Evolutionary conservation across 1,140 invertebrate genomes (phyloP).

Genomic region (Dryas iulia): DNA sequence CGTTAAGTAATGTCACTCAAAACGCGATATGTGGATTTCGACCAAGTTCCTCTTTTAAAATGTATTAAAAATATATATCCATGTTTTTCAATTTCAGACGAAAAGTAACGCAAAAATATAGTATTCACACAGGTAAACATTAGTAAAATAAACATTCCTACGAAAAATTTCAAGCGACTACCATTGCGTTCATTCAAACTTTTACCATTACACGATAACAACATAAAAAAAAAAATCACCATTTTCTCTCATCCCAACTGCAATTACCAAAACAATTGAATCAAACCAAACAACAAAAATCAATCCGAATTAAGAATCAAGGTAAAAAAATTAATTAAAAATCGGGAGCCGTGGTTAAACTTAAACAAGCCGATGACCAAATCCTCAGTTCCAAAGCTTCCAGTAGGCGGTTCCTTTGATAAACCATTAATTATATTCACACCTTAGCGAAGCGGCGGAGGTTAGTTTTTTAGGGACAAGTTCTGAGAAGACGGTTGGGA

Average conservation of each 20-base stretch:
- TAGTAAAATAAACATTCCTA: background rate
- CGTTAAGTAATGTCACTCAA: too few relatives aligned
- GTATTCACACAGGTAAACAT: background rate
- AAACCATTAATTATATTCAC: conserved; percentile 73
- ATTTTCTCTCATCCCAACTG: background rate
- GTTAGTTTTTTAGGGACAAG: conserved; percentile 49
- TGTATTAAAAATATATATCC: too few relatives aligned
- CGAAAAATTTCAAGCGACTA: background rate
- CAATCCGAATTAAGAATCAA: conserved; percentile 4
- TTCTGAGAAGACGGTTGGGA: conserved; percentile 55
- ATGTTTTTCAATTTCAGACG: too few relatives aligned
- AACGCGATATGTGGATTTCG: too few relatives aligned
- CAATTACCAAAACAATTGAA: background rate
- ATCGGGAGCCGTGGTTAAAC: conserved; percentile 20
- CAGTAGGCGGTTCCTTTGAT: conserved; percentile 59
- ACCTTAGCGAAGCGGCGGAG: conserved; percentile 51
- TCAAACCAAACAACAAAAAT: background rate
- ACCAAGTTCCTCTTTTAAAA: too few relatives aligned
- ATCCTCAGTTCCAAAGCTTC: conserved; percentile 30
- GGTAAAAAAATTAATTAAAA: conserved; percentile 16
- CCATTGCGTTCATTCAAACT: background rate
- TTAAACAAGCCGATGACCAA: conserved; percentile 37
- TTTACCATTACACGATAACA: background rate
- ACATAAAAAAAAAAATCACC: background rate
- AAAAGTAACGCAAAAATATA: too few relatives aligned